phyloP scores from a whole-genome alignment of 2,888 invertebrate species.

The Elaeidobius kamerunicus region DNA sequence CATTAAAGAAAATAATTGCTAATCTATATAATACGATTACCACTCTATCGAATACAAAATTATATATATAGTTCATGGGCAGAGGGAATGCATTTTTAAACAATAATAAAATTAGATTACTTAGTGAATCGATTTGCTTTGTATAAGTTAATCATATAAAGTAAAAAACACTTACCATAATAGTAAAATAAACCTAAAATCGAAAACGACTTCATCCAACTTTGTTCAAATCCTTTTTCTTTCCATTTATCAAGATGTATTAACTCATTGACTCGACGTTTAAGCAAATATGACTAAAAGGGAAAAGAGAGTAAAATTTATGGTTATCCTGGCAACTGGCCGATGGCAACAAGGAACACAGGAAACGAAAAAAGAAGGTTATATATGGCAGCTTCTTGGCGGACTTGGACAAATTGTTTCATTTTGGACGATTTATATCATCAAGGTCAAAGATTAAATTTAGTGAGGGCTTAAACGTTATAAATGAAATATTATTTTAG shows the following conservation, averaged over 20 bases:
- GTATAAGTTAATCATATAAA: too few species aligned
- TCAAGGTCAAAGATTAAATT: conserved; percentile 27
- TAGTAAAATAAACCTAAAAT: too few species aligned
- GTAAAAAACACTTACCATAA: too few species aligned
- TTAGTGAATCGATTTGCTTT: too few species aligned
- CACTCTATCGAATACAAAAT: too few species aligned
- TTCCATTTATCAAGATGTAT: conserved; percentile 10
- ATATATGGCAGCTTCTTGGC: conserved; percentile 17
- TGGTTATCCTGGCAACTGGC: conserved; percentile 12
- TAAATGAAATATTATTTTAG: conserved; percentile 12
- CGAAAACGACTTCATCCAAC: not conserved
- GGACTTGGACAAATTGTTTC: conserved; percentile 26
- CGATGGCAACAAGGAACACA: conserved; percentile 8
- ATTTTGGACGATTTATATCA: conserved; percentile 24
- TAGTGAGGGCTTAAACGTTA: conserved; percentile 9
- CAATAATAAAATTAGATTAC: too few species aligned
- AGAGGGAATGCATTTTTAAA: too few species aligned
- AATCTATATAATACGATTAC: too few species aligned
- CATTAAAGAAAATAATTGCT: too few species aligned
- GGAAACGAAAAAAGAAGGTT: conserved; percentile 19
- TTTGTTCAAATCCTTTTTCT: not conserved
- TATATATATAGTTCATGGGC: too few species aligned
- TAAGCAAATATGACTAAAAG: conserved; percentile 21
- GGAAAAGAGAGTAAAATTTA: conserved; percentile 23
- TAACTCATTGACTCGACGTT: conserved; percentile 17